Evolutionary conservation across 1,140 invertebrate species (phyloP), one percentile per base, ranked within the genome.

Genomic region (Hydropsyche tenuis): DNA sequence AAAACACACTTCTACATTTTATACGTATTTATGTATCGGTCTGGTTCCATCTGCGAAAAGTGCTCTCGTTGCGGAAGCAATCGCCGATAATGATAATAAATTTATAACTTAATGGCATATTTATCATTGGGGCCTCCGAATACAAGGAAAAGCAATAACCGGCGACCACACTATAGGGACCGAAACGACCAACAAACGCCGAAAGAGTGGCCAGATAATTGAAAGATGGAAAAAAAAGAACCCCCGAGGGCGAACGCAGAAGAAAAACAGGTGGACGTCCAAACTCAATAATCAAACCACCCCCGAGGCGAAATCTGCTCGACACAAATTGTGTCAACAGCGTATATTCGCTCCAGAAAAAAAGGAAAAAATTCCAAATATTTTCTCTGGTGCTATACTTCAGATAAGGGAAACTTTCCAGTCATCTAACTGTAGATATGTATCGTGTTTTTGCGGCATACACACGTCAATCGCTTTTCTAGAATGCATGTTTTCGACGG

Each of bases 21-120:
- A 12, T 6, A 43, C 37, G 37, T 16, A 16, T 48, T 48, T 48
- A 37, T 37, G 30, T 37, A 37, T n/a, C n/a, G 9, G 9, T 37
- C 3, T 37, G 30, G 9, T 37, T 37, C 30, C 9, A 37, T 53
- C 48, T 53, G 14, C 48, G 7, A 53, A 18, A 7, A 20, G 48
- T 16, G 16, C 48, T 4, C 3, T 37, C 9, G 3, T 37, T 53
- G 16, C n/a, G 56, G 23, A 25, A 60, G 23, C 43, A 69, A 74
- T 65, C 53, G 46, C 11, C 16, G 27, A 53, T 65, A 65, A 51
- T 30, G 43, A 66, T 74, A 71, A 66, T 74, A 74, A 74, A 71
- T 70, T 71, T 74, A 74, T 71, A 53, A 71, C 60, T 71, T 65
- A 74, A 74, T 74, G 30, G 60, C 60, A 63, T 74, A 74, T 71